phyloP scores from a whole-genome alignment of 53 echinoderm and acorn worm species.

The Luidia sarsii region DNA sequence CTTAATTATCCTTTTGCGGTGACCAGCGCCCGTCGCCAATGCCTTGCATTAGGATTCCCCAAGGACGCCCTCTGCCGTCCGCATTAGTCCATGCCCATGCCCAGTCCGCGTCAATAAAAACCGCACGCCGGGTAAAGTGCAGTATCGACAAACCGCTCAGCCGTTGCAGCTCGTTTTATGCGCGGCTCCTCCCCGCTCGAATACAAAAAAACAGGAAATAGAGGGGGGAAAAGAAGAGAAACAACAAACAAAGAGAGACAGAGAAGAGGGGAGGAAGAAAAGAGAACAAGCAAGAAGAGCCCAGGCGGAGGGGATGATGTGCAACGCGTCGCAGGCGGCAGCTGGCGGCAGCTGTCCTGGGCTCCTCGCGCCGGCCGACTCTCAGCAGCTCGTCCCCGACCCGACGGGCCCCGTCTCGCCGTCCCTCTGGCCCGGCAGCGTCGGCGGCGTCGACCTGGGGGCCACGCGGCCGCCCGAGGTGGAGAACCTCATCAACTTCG shows the following conservation, averaged over 20 bases:
- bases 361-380: background rate
- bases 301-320: background rate
- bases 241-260: too few species aligned
- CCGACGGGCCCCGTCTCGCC: background rate
- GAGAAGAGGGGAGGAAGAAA: too few species aligned
- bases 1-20: too few species aligned
- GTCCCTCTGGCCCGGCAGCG: background rate
- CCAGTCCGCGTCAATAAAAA: background rate
- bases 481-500: constrained; percentile 24
- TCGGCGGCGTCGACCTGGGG: background rate
- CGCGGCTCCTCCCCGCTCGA: too few species aligned
- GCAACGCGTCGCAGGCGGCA: constrained; percentile 3
- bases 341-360: background rate
- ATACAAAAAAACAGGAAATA: too few species aligned
- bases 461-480: background rate
- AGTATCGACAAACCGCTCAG: background rate
- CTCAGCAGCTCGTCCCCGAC: background rate
- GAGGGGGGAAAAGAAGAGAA: too few species aligned
- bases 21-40: too few species aligned
- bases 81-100: background rate
- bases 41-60: too few species aligned
- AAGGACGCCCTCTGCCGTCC: constrained; percentile 30
- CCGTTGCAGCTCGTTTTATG: too few species aligned
- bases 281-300: too few species aligned
- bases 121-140: background rate